Base-by-base conservation (phyloP, 2,113 vertebrate species). In the Phalacrocorax carbo region DNA sequence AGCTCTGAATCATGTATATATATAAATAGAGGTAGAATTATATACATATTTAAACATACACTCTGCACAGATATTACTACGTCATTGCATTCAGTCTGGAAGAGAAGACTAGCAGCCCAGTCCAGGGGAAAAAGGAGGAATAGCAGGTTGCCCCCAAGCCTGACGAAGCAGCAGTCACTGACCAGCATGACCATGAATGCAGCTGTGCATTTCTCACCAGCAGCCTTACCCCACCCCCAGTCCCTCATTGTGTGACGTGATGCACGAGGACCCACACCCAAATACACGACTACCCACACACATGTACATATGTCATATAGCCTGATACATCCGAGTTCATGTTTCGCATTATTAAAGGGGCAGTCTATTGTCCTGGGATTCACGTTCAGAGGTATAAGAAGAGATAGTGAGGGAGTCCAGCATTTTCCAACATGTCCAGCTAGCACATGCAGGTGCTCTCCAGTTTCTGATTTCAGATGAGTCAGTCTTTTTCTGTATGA, bases 281-380 rank as follows among this genome's bases (percentile, higher is more conserved):
- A 2, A 2, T 3, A 6, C 5, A 22, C 0, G 2, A 9, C 22
- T 36, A 22, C 9, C 17, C 29, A 2, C 26, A 2, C 1, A 3
- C 11, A 3, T 10, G 5, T 3, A 2, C 11, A 6, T 9, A 1
- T 2, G 1, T 49, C 54, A 10, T 5, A 73, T 1, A 73, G 46
- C 19, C 34, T 42, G 30, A 15, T n/a, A 62, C 18, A 64, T 36
- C n/a, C 2, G 1, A 26, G 12, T 8, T 69, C 11, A 27, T 36
- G 27, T 29, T 64, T 70, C n/a, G 15, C 23, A 4, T 54, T 42
- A 34, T 48, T 40, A 42, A 25, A 58, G 15, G 62, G 38, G 21
- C 38, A 42, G 21, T n/a, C 19, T 78, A 9, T 11, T 23, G 3
- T 26, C 52, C 57, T 26, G 12, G 25, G 7, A 30, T 48, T 78